Conservation (phyloP, 2,888 invertebrate genomes). For the Microplitis manilae region DNA sequence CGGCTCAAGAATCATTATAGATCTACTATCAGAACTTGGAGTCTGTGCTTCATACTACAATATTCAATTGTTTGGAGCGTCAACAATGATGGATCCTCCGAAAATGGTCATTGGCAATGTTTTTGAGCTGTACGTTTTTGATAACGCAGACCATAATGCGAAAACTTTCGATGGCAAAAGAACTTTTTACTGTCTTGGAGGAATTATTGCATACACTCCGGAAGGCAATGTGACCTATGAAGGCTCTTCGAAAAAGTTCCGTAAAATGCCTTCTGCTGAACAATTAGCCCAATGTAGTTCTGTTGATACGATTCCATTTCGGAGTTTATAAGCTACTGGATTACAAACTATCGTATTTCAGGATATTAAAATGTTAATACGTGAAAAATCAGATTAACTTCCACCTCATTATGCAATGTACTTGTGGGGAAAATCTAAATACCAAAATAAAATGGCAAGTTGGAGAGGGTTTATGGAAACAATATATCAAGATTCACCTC, state of each 20-base stretch:
- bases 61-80: constrained; percentile 37
- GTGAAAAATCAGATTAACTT: constrained; percentile 25
- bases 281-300: constrained; percentile 1
- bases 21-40: constrained; percentile 33
- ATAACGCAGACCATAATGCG: constrained; percentile 38
- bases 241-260: constrained; percentile 14
- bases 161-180: constrained; percentile 32
- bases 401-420: constrained; percentile 24
- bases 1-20: constrained; percentile 35
- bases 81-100: constrained; percentile 18
- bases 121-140: constrained; percentile 34
- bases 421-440: constrained; percentile 20
- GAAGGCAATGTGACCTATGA: constrained; percentile 17
- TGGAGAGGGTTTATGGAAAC: constrained; percentile 45
- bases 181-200: constrained; percentile 35
- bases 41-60: constrained; percentile 31
- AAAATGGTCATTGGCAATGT: constrained; percentile 14
- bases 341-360: constrained; percentile 8
- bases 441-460: constrained; percentile 12
- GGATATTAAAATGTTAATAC: not conserved
- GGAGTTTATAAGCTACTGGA: not conserved
- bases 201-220: constrained; percentile 27
- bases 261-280: constrained; percentile 27
- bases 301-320: constrained; percentile 20
- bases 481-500: constrained; percentile 18